These are phyloP conservation scores for Siniperca scherzeri DNA, from an alignment of 2,797 vertebrate species.

Conservation along the genomic window DNA sequence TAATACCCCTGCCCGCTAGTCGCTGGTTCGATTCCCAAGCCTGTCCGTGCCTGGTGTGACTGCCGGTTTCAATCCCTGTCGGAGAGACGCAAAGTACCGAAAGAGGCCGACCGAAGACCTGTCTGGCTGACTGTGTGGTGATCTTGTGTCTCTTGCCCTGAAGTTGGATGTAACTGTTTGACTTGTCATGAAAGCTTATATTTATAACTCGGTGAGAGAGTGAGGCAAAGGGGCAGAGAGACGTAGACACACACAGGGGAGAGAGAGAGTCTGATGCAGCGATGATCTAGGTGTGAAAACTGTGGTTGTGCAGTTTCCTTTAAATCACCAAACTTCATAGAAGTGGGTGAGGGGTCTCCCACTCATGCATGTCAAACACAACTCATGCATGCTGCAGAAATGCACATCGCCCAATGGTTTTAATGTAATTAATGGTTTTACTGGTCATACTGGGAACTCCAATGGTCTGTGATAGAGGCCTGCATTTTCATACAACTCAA, in stretches of 20 bases:
- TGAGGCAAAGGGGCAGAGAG: conserved; percentile 8
- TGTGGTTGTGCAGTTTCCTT: conserved; percentile 81
- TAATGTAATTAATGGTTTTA: background rate
- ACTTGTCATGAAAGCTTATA: conserved; percentile 49
- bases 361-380: conserved; percentile 28
- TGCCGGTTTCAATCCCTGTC: conserved; percentile 2
- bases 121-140: conserved; percentile 1
- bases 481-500: background rate
- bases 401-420: background rate
- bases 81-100: background rate
- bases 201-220: conserved; percentile 59
- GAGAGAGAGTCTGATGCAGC: conserved; percentile 45
- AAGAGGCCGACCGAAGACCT: background rate
- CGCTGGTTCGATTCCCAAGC: conserved; percentile 16
- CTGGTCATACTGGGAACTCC: conserved; percentile 10
- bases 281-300: conserved; percentile 80
- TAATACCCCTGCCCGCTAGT: background rate
- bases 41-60: background rate
- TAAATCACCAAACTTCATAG: conserved; percentile 80
- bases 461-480: background rate
- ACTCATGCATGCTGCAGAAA: conserved; percentile 5
- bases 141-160: conserved; percentile 28
- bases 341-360: conserved; percentile 75
- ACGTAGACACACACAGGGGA: conserved; percentile 1
- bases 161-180: conserved; percentile 52